phyloP scores from a whole-genome alignment of 2,113 vertebrate genomes.

The Gasterosteus nipponicus region DNA sequence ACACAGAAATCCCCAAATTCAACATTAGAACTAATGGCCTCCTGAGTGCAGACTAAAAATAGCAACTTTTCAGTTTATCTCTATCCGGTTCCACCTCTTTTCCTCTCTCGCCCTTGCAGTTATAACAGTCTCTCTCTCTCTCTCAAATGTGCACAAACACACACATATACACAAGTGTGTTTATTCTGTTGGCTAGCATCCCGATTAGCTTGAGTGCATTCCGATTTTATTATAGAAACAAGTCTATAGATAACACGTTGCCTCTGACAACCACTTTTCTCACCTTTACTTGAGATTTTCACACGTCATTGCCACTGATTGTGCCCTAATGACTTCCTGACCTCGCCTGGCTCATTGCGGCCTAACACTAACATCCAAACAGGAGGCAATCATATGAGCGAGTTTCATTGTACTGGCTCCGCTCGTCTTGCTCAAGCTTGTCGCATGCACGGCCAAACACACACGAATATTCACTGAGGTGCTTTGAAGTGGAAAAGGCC shows the following conservation, averaged over 20 bases:
- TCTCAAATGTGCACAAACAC: conserved; percentile 6
- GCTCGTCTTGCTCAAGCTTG: conserved; percentile 71
- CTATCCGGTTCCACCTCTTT: conserved; percentile 48
- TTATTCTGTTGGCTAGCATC: conserved; percentile 1
- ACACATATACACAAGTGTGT: conserved; percentile 14
- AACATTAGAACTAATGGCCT: conserved; percentile 57
- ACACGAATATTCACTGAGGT: conserved; percentile 62
- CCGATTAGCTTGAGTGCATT: conserved; percentile 20
- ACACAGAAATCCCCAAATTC: conserved; percentile 35
- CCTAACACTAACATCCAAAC: conserved; percentile 30
- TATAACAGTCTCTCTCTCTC: conserved; percentile 13
- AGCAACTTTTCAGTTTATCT: conserved; percentile 54
- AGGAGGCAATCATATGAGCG: conserved; percentile 45
- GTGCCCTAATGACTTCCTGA: conserved; percentile 34
- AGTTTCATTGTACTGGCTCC: conserved; percentile 52
- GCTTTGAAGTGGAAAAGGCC: conserved; percentile 78
- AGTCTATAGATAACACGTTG: neutral
- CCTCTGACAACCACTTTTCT: conserved; percentile 18
- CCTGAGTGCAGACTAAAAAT: conserved; percentile 52
- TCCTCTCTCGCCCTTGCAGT: conserved; percentile 21
- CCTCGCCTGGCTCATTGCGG: conserved; percentile 6
- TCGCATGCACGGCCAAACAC: conserved; percentile 53
- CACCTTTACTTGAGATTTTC: conserved; percentile 36
- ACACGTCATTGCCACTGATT: conserved; percentile 23
- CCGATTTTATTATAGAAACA: conserved; percentile 2